These are phyloP conservation scores for Lepus timidus DNA, from an alignment of 2,113 vertebrate species.

Conservation along the genomic window DNA sequence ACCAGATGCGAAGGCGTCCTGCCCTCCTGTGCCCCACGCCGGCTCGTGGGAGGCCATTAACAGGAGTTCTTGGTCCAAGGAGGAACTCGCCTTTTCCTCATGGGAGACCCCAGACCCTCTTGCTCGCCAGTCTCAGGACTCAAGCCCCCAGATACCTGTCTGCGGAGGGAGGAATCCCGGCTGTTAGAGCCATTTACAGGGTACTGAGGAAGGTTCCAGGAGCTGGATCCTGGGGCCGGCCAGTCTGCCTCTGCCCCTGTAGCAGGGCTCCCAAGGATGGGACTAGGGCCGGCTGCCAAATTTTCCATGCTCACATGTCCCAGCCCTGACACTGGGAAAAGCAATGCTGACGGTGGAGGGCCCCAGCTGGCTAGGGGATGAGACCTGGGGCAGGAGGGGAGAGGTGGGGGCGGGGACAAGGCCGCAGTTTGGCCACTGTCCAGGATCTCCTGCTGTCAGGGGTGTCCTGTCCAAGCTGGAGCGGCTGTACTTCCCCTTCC, in stretches of 20 bases:
- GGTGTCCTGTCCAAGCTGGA: background rate
- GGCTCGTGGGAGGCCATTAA: fast-evolving
- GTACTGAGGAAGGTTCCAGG: slow-evolving; percentile 84
- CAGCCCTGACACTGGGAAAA: slow-evolving; percentile 64
- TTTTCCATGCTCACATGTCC: background rate
- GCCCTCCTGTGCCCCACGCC: background rate
- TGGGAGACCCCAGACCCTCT: background rate
- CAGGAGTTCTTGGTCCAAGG: background rate
- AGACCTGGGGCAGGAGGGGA: slow-evolving; percentile 80
- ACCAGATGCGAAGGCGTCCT: background rate
- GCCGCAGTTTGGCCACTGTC: no score
- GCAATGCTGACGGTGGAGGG: slow-evolving; percentile 28
- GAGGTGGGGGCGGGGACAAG: no score
- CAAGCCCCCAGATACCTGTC: slow-evolving; percentile 49
- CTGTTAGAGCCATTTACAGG: slow-evolving; percentile 85
- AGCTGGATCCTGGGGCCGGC: slow-evolving; percentile 57
- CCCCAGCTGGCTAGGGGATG: slow-evolving; percentile 85
- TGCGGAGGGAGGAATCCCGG: slow-evolving; percentile 26
- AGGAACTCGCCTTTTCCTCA: background rate
- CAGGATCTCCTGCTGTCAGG: no score
- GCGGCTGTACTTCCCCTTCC: background rate
- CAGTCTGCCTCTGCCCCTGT: slow-evolving; percentile 8
- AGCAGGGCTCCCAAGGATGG: slow-evolving; percentile 63
- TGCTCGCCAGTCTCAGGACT: background rate
- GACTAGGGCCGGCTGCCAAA: background rate